Evolutionary conservation across 2,888 invertebrate species (phyloP), one percentile per base, ranked within the genome.

Genomic region (Tanypteryx hageni): DNA sequence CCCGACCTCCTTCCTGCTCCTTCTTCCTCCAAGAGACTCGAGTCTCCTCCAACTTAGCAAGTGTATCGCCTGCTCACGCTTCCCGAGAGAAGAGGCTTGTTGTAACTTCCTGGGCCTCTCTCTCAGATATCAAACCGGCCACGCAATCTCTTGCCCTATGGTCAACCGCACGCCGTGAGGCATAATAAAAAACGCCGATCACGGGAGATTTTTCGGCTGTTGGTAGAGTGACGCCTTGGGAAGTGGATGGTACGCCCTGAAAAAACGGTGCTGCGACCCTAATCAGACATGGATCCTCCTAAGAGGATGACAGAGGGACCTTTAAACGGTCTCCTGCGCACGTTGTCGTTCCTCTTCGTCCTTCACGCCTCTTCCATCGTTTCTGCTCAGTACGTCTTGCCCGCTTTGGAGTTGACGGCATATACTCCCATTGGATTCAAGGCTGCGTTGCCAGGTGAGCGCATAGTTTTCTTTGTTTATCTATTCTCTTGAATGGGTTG

Each of bases 371-470:
- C 76, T 76, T 7, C 11, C 76, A 76, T 27, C 76, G 44, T 44
- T 44, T 44, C 44, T n/a, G 8, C 27, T 27, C 76, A 89, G 11
- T 89, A 64, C 64, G 18, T 7, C 10, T 0, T 64, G 27, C 89
- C 89, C 11, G 27, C 31, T n/a, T 64, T 89, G 64, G 44, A 16
- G 14, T 44, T 89, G 18, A 64, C 44, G 31, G 89, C 89, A 0
- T 89, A 44, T n/a, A 44, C 64, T 11, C 89, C 89, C n/a, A 59
- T 89, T 0, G 89, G 89, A 89, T 59, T 89, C 89, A 89, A 64
- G 44, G 89, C 89, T 13, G 89, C 89, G 44, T 64, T 89, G 8
- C 89, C 89, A 31, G 89, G 89, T 89, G 89, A 89, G 89, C 86
- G 58, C 14, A 7, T 14, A n/a, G 3, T 58, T 8, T n/a, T 27